Conservation (phyloP, 2,888 invertebrate genomes). For the Eupithecia abbreviata region DNA sequence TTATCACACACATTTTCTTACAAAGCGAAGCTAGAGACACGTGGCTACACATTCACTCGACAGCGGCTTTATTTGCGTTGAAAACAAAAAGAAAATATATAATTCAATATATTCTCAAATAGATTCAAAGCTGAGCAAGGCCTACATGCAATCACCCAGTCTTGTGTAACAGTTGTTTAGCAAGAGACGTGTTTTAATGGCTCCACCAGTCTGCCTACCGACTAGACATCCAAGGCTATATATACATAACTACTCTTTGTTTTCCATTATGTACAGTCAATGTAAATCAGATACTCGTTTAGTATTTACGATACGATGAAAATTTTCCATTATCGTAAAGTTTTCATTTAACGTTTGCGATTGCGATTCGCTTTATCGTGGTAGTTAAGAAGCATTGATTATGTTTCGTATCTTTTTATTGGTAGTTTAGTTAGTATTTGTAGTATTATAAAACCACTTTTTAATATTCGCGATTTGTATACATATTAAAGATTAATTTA, state of each 20-base stretch:
- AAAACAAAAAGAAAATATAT: not conserved
- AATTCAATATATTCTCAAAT: conserved; percentile 2
- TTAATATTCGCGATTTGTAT: no score
- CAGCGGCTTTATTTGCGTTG: no score
- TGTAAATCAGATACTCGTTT: conserved; percentile 15
- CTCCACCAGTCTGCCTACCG: conserved; percentile 39
- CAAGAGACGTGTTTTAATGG: conserved; percentile 23
- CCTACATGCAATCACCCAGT: conserved; percentile 8
- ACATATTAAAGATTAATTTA: no score
- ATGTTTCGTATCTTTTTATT: not conserved
- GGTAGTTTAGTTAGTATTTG: not conserved
- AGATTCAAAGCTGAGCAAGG: not conserved
- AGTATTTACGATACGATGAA: conserved; percentile 14
- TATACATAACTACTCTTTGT: conserved; percentile 37
- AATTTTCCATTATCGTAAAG: conserved; percentile 9
- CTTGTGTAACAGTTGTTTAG: conserved; percentile 6
- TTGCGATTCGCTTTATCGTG: conserved; percentile 11
- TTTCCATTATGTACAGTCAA: conserved; percentile 31
- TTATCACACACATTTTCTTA: no score
- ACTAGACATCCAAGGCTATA: conserved; percentile 44
- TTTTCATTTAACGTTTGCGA: conserved; percentile 3
- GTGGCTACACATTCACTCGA: no score
- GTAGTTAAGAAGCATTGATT: not conserved
- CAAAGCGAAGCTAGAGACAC: no score
- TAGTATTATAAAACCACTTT: not conserved